phyloP scores from a whole-genome alignment of 1,140 invertebrate species.

The Tribolium madens region DNA sequence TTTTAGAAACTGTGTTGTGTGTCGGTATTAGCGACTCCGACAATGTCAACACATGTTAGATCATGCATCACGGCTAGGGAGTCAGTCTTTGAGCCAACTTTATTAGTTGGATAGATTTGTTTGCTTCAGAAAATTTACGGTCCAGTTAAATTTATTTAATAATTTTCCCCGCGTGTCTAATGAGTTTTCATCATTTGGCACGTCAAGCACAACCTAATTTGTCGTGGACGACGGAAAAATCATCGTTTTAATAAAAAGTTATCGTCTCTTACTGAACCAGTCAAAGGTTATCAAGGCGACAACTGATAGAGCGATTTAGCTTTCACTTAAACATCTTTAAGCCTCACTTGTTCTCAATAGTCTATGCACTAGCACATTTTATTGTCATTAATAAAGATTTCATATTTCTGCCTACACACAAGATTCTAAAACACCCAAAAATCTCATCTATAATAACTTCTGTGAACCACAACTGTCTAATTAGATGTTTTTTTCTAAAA shows the following conservation, averaged over 20 bases:
- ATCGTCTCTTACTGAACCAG: constrained; percentile 32
- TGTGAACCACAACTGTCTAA: too few relatives aligned
- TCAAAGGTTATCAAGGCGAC: constrained; percentile 45
- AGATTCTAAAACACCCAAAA: too few relatives aligned
- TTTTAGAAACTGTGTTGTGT: constrained; percentile 48
- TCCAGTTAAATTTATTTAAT: constrained; percentile 59
- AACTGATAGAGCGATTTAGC: constrained; percentile 13
- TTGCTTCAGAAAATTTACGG: constrained; percentile 58
- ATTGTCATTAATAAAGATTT: constrained; percentile 36
- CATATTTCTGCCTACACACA: background rate
- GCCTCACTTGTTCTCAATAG: constrained; percentile 51
- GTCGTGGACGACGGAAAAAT: constrained; percentile 40
- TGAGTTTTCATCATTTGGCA: constrained; percentile 54
- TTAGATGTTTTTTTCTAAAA: too few relatives aligned
- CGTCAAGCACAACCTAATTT: constrained; percentile 46
- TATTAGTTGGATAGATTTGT: constrained; percentile 60
- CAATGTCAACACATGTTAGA: constrained; percentile 64
- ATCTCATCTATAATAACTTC: too few relatives aligned
- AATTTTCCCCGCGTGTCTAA: constrained; percentile 52
- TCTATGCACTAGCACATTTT: constrained; percentile 47
- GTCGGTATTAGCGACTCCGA: constrained; percentile 51
- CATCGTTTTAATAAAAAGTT: constrained; percentile 10
- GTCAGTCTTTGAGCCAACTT: constrained; percentile 48
- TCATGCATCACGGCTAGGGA: constrained; percentile 59
- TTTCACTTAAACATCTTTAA: constrained; percentile 45